Evolutionary conservation across 2,888 invertebrate genomes (phyloP).

Genomic region (Arrhopalites spinosus): DNA sequence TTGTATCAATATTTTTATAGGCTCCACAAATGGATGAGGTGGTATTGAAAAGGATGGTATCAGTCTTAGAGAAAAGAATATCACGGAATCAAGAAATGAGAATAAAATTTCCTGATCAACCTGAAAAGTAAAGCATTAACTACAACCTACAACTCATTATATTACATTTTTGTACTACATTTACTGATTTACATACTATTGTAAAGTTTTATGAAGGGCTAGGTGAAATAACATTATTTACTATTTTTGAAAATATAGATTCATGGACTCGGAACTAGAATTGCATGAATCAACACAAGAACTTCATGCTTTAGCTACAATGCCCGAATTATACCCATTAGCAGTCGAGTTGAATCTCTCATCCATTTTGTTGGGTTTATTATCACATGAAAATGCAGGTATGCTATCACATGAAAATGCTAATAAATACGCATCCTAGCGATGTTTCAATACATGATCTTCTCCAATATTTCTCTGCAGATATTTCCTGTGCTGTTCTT

Average conservation of each 20-base stretch:
- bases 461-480: too few species aligned
- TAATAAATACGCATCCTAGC: too few species aligned
- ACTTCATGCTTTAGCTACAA: slow-evolving; percentile 90
- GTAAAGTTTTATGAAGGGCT: not conserved
- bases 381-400: slow-evolving; percentile 97
- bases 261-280: slow-evolving; percentile 96
- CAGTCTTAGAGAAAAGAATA: slow-evolving; percentile 92
- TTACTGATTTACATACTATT: too few species aligned
- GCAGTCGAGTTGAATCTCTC: slow-evolving; percentile 88
- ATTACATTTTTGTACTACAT: too few species aligned
- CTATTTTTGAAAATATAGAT: slow-evolving; percentile 62
- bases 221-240: not conserved
- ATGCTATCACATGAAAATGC: too few species aligned
- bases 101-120: slow-evolving; percentile 95
- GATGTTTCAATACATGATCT: too few species aligned
- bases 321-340: slow-evolving; percentile 90
- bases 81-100: slow-evolving; percentile 95
- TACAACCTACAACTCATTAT: not conserved
- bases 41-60: slow-evolving; percentile 82
- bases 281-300: slow-evolving; percentile 86
- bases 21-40: slow-evolving; percentile 87
- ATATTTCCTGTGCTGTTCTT: slow-evolving; percentile 81
- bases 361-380: slow-evolving; percentile 85
- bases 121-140: slow-evolving; percentile 72
- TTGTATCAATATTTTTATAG: slow-evolving; percentile 59